A percentile compares a stretch with the other conserved stretches of the same genome.
Evolutionary conservation across 1,140 invertebrate species (phyloP).

Genomic region (Wiebesia pumilae): DNA sequence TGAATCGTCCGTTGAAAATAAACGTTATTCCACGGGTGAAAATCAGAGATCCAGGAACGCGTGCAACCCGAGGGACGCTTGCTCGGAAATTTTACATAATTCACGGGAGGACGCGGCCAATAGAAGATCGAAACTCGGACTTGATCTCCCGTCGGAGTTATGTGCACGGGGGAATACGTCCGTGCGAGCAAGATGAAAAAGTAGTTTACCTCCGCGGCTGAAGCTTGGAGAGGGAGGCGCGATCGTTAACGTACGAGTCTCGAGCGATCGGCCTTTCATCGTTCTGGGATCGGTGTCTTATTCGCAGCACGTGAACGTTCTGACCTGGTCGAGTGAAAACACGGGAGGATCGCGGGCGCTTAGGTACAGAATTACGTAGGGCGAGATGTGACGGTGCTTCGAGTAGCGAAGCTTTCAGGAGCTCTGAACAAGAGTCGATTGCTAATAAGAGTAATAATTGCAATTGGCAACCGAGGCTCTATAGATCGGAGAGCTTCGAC

Average conservation of each 20-base stretch:
- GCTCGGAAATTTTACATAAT: slow-evolving; percentile 31
- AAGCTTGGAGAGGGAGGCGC: neutral
- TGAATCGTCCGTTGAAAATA: no score
- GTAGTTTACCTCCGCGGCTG: slow-evolving; percentile 27
- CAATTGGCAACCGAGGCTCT: no score
- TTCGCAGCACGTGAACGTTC: no score
- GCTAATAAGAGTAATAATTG: no score
- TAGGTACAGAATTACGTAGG: no score
- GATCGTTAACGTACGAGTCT: slow-evolving; percentile 8
- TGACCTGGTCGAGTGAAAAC: neutral
- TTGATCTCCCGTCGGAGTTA: neutral
- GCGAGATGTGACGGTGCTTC: no score
- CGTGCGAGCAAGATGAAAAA: slow-evolving; percentile 17
- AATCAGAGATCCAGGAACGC: neutral
- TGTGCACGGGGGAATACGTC: neutral
- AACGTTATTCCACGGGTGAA: no score
- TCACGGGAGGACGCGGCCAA: neutral
- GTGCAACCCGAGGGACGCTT: neutral
- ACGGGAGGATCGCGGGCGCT: no score
- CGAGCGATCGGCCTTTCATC: neutral
- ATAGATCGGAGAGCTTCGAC: no score
- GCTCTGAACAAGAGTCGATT: no score
- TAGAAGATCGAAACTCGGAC: neutral
- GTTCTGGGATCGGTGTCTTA: neutral
- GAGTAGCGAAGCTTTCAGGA: neutral